These are phyloP conservation scores for Dione vanillae DNA, from an alignment of 2,888 invertebrate genomes.

Conservation along the genomic window DNA sequence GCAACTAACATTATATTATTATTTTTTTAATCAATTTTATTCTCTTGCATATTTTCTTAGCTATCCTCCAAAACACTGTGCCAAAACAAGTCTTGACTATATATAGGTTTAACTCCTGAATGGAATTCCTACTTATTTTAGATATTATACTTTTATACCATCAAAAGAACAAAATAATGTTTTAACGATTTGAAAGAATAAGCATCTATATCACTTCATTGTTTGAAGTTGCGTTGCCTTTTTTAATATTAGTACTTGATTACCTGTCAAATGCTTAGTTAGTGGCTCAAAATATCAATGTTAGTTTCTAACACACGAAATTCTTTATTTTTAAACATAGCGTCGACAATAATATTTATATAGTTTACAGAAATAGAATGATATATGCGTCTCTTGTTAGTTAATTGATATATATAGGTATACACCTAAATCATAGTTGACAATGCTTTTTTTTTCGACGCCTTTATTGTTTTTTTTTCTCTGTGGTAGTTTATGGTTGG, in stretches of 20 bases:
- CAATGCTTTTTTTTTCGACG: neutral
- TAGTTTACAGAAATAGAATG: neutral
- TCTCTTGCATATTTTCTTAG: no score
- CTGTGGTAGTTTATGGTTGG: constrained; percentile 3
- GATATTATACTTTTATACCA: neutral
- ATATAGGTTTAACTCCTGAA: neutral
- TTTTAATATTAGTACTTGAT: constrained; percentile 2
- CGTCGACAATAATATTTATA: neutral
- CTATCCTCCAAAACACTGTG: no score
- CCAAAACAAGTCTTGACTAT: no score
- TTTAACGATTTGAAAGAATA: constrained; percentile 7
- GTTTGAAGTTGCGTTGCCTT: neutral
- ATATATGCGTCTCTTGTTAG: neutral
- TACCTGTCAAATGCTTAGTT: constrained; percentile 14
- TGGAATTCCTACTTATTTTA: neutral
- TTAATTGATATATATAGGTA: constrained; percentile 15
- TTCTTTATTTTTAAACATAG: neutral
- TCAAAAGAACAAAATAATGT: neutral
- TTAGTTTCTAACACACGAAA: neutral
- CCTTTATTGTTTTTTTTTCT: constrained; percentile 2
- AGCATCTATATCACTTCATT: neutral
- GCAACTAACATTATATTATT: no score
- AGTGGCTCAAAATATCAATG: constrained; percentile 20
- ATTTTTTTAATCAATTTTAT: no score
- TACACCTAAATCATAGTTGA: constrained; percentile 6